Percentiles rank a stretch among this genome's conserved stretches.
phyloP scores from a whole-genome alignment of 2,797 vertebrate species.

The Melanotaenia trifasciata region DNA sequence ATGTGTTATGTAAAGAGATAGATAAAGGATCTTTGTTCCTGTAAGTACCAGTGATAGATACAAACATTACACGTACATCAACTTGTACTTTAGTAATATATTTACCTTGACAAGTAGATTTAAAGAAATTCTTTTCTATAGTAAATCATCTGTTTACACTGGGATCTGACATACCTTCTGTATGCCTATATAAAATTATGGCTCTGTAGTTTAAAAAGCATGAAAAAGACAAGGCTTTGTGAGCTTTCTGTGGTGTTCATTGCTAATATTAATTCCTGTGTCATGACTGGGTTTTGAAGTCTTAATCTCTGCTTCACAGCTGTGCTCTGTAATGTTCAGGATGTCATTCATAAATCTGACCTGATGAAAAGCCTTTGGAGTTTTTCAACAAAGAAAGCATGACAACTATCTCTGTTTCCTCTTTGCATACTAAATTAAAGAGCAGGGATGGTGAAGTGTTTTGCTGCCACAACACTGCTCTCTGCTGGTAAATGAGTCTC shows the following conservation, averaged over 20 bases:
- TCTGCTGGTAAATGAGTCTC: slow-evolving; percentile 78
- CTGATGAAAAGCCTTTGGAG: slow-evolving; percentile 70
- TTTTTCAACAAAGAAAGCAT: slow-evolving; percentile 63
- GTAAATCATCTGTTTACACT: background rate
- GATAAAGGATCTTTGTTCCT: slow-evolving; percentile 6
- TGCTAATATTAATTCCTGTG: slow-evolving; percentile 27
- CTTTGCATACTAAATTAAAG: slow-evolving; percentile 68
- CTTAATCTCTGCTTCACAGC: slow-evolving; percentile 65
- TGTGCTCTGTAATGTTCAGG: slow-evolving; percentile 45
- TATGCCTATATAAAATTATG: slow-evolving; percentile 21
- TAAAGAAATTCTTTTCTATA: background rate
- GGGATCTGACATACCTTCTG: slow-evolving; percentile 1
- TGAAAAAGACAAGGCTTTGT: background rate
- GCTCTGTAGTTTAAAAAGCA: slow-evolving; percentile 5
- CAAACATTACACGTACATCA: slow-evolving; percentile 5
- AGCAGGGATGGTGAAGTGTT: slow-evolving; percentile 38
- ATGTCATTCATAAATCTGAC: slow-evolving; percentile 69
- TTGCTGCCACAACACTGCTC: slow-evolving; percentile 84
- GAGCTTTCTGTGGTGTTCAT: slow-evolving; percentile 5
- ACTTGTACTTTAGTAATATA: background rate
- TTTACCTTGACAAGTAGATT: background rate
- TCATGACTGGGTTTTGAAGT: slow-evolving; percentile 50
- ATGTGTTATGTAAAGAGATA: slow-evolving; percentile 9
- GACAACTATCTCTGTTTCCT: slow-evolving; percentile 59
- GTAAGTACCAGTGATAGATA: slow-evolving; percentile 3